Percentiles rank a stretch among this genome's conserved stretches.
These are phyloP conservation scores for Drosophila oshimai DNA, from an alignment of 1,140 invertebrate species.

Conservation along the genomic window DNA sequence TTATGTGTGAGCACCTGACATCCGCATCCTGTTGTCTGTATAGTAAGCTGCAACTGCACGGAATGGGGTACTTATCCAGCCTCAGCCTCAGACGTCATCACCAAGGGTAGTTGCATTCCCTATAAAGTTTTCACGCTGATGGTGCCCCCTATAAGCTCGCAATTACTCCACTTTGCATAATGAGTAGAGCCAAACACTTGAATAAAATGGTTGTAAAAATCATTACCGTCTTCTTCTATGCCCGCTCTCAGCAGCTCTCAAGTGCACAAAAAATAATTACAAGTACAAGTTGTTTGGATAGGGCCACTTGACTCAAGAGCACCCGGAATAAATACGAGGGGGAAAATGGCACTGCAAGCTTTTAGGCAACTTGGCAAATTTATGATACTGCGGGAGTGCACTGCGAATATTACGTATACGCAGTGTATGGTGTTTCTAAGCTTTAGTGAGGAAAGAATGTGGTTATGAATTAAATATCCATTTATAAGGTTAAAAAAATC, in stretches of 20 bases:
- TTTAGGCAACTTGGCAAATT: constrained; percentile 48
- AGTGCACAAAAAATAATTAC: constrained; percentile 59
- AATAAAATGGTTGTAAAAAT: constrained; percentile 22
- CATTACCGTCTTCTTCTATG: not conserved
- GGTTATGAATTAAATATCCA: too few species aligned
- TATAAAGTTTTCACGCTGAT: constrained; percentile 41
- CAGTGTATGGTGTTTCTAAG: not conserved
- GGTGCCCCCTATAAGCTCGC: constrained; percentile 53
- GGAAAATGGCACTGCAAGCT: constrained; percentile 29
- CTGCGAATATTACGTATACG: not conserved
- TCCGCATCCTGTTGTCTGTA: constrained; percentile 67
- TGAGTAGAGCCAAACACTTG: constrained; percentile 38
- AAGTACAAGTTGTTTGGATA: constrained; percentile 23
- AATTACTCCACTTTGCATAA: constrained; percentile 76
- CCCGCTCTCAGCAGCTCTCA: constrained; percentile 20
- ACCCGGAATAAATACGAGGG: constrained; percentile 8
- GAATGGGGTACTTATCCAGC: constrained; percentile 52
- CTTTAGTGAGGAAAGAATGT: too few species aligned
- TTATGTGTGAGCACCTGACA: constrained; percentile 36
- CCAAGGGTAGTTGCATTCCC: constrained; percentile 26
- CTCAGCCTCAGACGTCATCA: constrained; percentile 36
- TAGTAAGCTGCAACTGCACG: constrained; percentile 42
- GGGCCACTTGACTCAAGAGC: constrained; percentile 46
- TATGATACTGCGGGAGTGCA: constrained; percentile 17
- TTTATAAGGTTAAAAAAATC: too few species aligned